Base-by-base conservation (phyloP, 92 coral and sea anemone genomes). In the Epizoanthus fatuus region DNA sequence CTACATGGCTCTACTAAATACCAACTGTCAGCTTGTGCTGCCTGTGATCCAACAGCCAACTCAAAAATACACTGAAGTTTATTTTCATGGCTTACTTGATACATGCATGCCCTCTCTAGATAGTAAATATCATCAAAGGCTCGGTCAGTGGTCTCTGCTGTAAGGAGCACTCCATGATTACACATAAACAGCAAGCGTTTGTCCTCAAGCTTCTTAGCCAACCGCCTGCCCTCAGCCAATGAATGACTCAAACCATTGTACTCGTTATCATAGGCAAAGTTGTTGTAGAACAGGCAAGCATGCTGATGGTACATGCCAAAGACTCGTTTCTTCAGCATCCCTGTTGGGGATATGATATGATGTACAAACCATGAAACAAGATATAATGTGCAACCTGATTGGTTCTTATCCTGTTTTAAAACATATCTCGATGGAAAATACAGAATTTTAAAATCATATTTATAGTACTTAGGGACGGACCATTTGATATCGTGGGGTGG, bases 131-230 rank as follows among this genome's bases (percentile, higher is more conserved):
- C 90, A 84, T 91, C 91, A 75, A 91, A 80, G 3, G 96, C 91
- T 62, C 69, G 55, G 9, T 88, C 94, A 13, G 75, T 86, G 15
- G 86, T 80, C 4, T 59, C 62, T 1, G 83, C 96, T 3, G 83
- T 84, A 55, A 87, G 85, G 77, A 93, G 87, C 16, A 93, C 84
- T 44, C 96, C 96, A 38, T 93, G 96, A 71, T 90, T 90, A 62
- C 94, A 85, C 96, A 93, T 93, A 68, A 93, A 90, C 81, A 93
- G 75, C 14, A 93, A 83, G 3, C 84, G 65, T 75, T 86, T 93
- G 80, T 90, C 86, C 10, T 90, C 87, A 51, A 93, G 93, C 80
- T 74, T 84, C 73, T 66, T 60, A 7, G 75, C 96, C 42, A 64
- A 19, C 15, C 96, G 93, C 79, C 39, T 71, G 29, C 96, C 96